These are phyloP conservation scores for Pelvicachromis taeniatus DNA, from an alignment of 2,113 vertebrate genomes.

Conservation along the genomic window DNA sequence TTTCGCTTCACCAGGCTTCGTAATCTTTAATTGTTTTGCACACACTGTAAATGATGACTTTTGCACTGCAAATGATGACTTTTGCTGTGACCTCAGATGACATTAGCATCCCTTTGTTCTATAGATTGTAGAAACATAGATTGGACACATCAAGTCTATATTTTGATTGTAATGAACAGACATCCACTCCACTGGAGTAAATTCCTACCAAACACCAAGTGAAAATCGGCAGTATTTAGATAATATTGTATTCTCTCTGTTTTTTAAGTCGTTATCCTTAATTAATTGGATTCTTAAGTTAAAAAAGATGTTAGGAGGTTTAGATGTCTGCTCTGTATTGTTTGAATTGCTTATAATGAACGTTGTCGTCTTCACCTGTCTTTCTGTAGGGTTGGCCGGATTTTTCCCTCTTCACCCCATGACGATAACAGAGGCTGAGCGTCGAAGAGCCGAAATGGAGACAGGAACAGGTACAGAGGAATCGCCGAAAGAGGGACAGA, in stretches of 20 bases:
- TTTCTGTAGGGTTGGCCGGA: constrained; percentile 70
- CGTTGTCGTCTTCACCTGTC: neutral
- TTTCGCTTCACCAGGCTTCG: neutral
- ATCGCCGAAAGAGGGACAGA: neutral
- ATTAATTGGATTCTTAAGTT: neutral
- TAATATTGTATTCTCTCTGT: neutral
- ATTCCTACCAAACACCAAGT: neutral
- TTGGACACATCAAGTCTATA: neutral
- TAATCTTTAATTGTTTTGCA: neutral
- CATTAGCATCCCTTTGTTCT: neutral
- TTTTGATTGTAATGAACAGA: neutral
- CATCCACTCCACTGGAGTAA: neutral
- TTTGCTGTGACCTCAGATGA: neutral
- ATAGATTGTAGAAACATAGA: neutral
- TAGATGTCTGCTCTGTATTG: neutral
- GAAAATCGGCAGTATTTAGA: neutral
- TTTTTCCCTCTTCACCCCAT: constrained; percentile 80
- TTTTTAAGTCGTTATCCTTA: neutral
- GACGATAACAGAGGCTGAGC: constrained; percentile 73
- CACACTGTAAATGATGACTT: neutral
- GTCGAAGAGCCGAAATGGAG: constrained; percentile 21
- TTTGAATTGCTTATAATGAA: neutral
- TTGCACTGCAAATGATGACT: neutral
- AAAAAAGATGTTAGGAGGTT: neutral
- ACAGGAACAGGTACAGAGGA: neutral